These are phyloP conservation scores for Anagrus nilaparvatae DNA, from an alignment of 1,140 invertebrate species.

Conservation along the genomic window DNA sequence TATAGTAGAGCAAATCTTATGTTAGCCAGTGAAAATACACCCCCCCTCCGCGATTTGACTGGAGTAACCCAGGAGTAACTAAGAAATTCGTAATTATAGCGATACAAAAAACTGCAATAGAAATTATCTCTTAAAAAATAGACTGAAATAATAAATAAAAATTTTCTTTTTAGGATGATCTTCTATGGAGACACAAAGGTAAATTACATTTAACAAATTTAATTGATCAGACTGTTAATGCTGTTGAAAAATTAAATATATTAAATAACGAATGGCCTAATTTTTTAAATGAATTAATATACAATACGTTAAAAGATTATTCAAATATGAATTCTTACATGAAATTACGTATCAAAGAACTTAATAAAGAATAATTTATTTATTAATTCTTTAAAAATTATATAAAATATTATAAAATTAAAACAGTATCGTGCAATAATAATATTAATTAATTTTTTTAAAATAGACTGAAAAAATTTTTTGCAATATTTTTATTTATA, in stretches of 20 bases:
- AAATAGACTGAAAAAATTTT: too few relatives aligned
- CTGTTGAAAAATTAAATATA: slow-evolving; percentile 60
- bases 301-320: slow-evolving; percentile 65
- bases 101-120: too few relatives aligned
- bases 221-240: slow-evolving; percentile 59
- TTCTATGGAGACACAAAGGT: slow-evolving; percentile 58
- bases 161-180: slow-evolving; percentile 50
- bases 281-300: slow-evolving; percentile 62
- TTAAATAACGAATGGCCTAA: slow-evolving; percentile 64
- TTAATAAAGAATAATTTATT: slow-evolving; percentile 21
- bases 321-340: slow-evolving; percentile 66
- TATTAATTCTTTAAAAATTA: too few relatives aligned
- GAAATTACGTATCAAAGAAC: slow-evolving; percentile 39
- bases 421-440: too few relatives aligned
- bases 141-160: slow-evolving; percentile 1
- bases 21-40: too few relatives aligned
- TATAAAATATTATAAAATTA: too few relatives aligned
- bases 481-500: too few relatives aligned
- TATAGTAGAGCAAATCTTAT: too few relatives aligned
- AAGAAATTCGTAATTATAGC: too few relatives aligned
- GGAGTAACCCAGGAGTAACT: too few relatives aligned
- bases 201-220: slow-evolving; percentile 54
- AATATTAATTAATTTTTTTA: too few relatives aligned
- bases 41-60: too few relatives aligned
- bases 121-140: slow-evolving; percentile 1